Evolutionary conservation across 2,888 invertebrate genomes (phyloP), one percentile per base, ranked within the genome.

Genomic region (Cryptus armator): DNA sequence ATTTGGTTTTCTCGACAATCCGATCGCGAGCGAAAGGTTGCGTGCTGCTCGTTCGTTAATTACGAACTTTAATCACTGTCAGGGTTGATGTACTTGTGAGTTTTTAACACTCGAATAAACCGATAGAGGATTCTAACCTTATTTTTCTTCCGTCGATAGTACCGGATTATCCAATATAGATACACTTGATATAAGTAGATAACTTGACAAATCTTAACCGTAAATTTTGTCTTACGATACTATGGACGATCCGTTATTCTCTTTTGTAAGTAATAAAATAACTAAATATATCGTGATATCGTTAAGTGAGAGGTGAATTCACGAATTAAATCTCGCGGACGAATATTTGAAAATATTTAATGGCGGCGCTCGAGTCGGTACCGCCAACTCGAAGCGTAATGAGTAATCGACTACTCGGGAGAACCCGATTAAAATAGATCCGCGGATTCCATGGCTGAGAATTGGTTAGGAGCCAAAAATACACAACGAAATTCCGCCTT

Each of bases 401-500:
- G 90, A 90, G 91, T 88, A 90, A 91, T 90, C 89, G 89, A 87
- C 87, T 86, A 85, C 84, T 86, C 86, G 76, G 85, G 86, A 87
- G 87, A 77, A 84, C 75, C 84, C 87, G 91, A 89, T 90, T 88
- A 89, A 91, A 91, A 91, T 91, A 91, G 91, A 91, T 84, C 86
- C 85, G 87, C 83, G 87, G 86, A 89, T 86, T 56, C 83, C 19
- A 56, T 86, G 89, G 88, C 87, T 88, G 86, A 86, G 86, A 87
- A 87, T 89, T 91, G 91, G 91, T 88, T 37, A 48, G 14, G 16
- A 51, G 91, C 91, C 91, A 91, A 85, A 86, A 83, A 78, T 81
- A 81, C 67, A 32, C 66, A 66, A 56, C 72, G 46, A 80, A 67
- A 80, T 80, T 74, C 72, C 67, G 29, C 53, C 29, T 66, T 19